phyloP scores from a whole-genome alignment of 37 sponge, comb jelly and placozoan genomes.

The Ephydatia muelleri region DNA sequence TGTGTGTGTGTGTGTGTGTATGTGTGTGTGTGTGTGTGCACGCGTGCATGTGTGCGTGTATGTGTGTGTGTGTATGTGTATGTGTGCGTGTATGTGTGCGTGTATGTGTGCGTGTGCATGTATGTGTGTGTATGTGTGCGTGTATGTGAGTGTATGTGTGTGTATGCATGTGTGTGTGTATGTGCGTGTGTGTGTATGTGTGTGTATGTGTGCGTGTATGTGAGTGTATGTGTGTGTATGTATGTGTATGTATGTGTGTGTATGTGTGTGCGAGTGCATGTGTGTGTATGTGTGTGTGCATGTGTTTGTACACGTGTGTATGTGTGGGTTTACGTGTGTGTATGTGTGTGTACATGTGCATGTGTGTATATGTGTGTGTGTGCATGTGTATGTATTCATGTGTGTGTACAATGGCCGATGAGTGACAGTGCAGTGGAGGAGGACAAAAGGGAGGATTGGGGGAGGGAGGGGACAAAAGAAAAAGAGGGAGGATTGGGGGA shows the following conservation, averaged over 20 bases:
- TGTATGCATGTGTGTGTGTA: no score
- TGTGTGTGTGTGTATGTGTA: neutral
- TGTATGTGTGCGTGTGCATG: neutral
- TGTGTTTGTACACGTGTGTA: no score
- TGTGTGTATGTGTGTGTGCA: no score
- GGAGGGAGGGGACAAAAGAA: no score
- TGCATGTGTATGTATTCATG: neutral
- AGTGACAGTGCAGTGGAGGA: no score
- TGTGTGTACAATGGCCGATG: no score
- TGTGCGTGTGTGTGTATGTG: neutral
- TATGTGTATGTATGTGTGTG: no score
- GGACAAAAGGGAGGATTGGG: no score
- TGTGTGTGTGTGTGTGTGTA: neutral
- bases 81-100: neutral
- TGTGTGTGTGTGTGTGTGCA: neutral
- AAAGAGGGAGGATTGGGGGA: neutral
- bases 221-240: no score
- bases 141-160: neutral
- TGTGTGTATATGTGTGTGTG: conserved; percentile 36
- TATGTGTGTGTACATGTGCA: conserved; percentile 8
- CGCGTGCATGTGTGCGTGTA: neutral
- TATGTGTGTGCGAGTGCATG: no score
- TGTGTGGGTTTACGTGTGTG: no score
- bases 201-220: no score
- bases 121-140: conserved; percentile 16